A percentile compares a stretch with the other conserved stretches of the same genome.
These are phyloP conservation scores for Lordiphosa fenestrarum DNA, from an alignment of 2,888 invertebrate genomes.

Conservation along the genomic window DNA sequence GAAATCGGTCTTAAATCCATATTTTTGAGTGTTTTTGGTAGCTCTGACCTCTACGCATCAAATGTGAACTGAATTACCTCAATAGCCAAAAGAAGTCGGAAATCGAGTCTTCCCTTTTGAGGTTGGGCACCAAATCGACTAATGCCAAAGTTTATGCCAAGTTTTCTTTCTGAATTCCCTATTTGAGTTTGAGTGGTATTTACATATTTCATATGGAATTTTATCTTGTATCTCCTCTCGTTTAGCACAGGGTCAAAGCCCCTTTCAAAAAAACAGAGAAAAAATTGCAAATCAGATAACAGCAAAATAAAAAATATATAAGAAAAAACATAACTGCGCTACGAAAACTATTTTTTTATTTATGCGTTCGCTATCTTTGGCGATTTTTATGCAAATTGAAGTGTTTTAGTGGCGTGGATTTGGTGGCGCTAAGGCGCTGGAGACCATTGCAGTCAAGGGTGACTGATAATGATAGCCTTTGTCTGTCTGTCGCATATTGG, in stretches of 20 bases:
- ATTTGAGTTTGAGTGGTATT: no score
- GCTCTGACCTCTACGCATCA: no score
- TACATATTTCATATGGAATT: no score
- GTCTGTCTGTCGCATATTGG: slow-evolving; percentile 75
- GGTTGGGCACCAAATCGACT: no score
- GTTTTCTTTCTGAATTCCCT: no score
- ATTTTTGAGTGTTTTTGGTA: no score
- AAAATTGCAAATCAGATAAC: slow-evolving; percentile 21
- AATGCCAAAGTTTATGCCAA: no score
- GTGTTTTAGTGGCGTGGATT: slow-evolving; percentile 12
- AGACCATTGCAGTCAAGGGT: slow-evolving; percentile 15
- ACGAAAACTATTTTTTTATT: slow-evolving; percentile 44
- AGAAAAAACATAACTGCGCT: slow-evolving; percentile 34
- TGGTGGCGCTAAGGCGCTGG: slow-evolving; percentile 31
- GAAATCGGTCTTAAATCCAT: no score
- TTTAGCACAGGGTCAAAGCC: slow-evolving; percentile 67
- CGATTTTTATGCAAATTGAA: slow-evolving; percentile 30
- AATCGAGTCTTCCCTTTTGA: no score
- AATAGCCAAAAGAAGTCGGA: no score
- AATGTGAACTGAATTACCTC: no score
- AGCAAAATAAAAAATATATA: slow-evolving; percentile 10
- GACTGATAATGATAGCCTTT: slow-evolving; percentile 72
- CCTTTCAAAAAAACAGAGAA: slow-evolving; percentile 37
- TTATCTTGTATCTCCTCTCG: slow-evolving; percentile 10
- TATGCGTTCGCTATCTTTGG: slow-evolving; percentile 46